Evolutionary conservation across 2,113 vertebrate species (phyloP).

Genomic region (Lamprotornis superbus): DNA sequence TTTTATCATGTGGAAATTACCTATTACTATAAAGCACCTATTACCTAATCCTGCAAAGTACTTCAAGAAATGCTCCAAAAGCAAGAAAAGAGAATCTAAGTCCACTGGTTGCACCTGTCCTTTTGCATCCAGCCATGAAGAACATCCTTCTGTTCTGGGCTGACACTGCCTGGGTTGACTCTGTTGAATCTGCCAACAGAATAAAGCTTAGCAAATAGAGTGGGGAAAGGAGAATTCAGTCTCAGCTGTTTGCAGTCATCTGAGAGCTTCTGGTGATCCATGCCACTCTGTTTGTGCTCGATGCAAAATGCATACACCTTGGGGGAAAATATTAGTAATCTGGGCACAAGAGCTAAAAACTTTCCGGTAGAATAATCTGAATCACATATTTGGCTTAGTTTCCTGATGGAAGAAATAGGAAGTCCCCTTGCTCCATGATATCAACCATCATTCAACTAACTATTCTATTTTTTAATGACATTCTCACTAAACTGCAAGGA

Average conservation of each 20-base stretch:
- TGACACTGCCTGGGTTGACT: background rate
- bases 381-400: slow-evolving; percentile 14
- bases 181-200: background rate
- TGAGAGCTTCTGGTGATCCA: slow-evolving; percentile 20
- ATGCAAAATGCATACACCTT: slow-evolving; percentile 22
- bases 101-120: background rate
- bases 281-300: background rate
- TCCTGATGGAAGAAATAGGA: background rate
- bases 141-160: background rate
- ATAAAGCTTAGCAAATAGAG: background rate
- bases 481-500: background rate
- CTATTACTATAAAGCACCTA: background rate
- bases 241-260: slow-evolving; percentile 12
- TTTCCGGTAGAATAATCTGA: slow-evolving; percentile 18
- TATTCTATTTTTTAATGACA: background rate
- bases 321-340: slow-evolving; percentile 5
- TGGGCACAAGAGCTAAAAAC: background rate
- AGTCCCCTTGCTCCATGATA: background rate
- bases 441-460: background rate
- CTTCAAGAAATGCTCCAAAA: background rate
- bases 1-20: background rate
- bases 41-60: background rate
- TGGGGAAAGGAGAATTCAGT: background rate
- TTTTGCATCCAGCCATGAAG: background rate
- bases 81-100: background rate